Evolutionary conservation across 2,888 invertebrate genomes (phyloP).

Genomic region (Diarsia rubi): DNA sequence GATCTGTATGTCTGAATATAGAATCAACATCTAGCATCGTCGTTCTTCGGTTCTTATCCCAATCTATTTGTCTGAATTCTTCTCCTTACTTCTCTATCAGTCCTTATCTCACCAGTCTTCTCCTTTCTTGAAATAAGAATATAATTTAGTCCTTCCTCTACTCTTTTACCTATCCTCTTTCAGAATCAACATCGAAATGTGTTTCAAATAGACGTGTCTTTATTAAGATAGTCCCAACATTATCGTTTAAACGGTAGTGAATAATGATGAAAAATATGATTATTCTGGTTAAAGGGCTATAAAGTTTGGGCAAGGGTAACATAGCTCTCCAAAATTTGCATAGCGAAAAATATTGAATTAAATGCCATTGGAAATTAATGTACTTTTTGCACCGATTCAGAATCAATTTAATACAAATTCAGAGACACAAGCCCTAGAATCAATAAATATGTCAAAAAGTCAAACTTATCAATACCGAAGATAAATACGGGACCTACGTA

Average conservation of each 20-base stretch:
- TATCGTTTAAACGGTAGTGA: neutral
- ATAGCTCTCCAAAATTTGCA: neutral
- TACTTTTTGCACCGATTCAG: neutral
- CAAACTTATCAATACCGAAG: constrained; percentile 20
- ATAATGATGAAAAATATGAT: neutral
- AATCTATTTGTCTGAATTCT: no score
- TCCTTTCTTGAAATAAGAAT: no score
- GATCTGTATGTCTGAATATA: neutral
- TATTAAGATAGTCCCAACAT: neutral
- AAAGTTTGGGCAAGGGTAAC: rapidly evolving
- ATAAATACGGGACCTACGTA: constrained; percentile 19
- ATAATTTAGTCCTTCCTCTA: no score
- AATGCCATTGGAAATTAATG: neutral
- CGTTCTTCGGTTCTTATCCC: no score
- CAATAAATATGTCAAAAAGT: constrained; percentile 1
- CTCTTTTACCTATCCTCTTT: neutral
- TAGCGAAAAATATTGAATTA: neutral
- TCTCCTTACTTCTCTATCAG: no score
- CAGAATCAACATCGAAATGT: neutral
- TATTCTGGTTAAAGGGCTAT: neutral
- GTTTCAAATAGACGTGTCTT: neutral
- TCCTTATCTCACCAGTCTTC: no score
- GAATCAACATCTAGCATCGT: neutral
- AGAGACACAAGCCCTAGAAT: constrained; percentile 3
- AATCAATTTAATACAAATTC: neutral